A percentile compares a stretch with the other conserved stretches of the same genome.
Conservation (phyloP, 2,888 invertebrate genomes). For the Amphipyra berbera region DNA sequence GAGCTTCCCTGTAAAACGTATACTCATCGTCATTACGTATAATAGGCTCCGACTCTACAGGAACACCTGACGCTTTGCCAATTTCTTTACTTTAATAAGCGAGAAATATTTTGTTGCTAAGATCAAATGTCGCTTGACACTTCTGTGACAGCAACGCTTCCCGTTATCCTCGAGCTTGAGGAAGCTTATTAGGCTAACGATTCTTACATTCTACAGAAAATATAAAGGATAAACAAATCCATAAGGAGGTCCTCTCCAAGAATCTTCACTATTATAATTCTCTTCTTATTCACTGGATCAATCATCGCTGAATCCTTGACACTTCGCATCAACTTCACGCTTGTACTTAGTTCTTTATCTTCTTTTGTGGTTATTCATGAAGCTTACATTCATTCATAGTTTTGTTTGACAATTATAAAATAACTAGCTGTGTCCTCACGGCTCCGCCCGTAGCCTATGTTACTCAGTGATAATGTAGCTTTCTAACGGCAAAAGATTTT, state of each 20-base stretch:
- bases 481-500: too few species aligned
- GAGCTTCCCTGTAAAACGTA: conserved; percentile 79
- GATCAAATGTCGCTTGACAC: conserved; percentile 56
- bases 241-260: not conserved
- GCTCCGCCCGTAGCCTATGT: too few species aligned
- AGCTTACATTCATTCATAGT: too few species aligned
- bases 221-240: not conserved
- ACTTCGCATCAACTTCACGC: not conserved
- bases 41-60: conserved; percentile 68
- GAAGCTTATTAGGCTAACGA: not conserved
- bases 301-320: conserved; percentile 8
- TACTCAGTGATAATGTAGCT: too few species aligned
- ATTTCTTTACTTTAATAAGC: conserved; percentile 65
- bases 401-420: too few species aligned
- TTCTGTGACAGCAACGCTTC: conserved; percentile 33
- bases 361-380: too few species aligned
- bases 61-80: conserved; percentile 71
- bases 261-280: not conserved
- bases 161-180: not conserved
- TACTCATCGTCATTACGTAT: conserved; percentile 79
- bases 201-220: not conserved
- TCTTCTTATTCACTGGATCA: not conserved
- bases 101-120: conserved; percentile 50
- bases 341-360: too few species aligned
- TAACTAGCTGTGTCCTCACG: too few species aligned